phyloP scores from a whole-genome alignment of 2,888 invertebrate species.

The Dynastes maya region DNA sequence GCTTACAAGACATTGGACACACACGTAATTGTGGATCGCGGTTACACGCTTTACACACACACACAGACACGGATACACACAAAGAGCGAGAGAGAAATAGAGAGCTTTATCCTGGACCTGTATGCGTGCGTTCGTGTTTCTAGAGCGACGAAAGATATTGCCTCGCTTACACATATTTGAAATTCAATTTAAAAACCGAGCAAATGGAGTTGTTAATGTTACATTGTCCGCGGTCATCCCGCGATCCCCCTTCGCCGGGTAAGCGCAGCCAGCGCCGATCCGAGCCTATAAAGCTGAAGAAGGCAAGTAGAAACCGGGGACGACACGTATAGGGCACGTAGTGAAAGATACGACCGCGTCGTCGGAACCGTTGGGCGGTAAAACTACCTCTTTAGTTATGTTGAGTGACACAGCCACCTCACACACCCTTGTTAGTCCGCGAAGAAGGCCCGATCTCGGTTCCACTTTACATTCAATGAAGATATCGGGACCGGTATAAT shows the following conservation, averaged over 20 bases:
- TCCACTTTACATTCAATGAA: constrained; percentile 71
- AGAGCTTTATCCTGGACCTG: not conserved
- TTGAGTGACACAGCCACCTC: constrained; percentile 71
- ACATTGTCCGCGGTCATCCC: constrained; percentile 72
- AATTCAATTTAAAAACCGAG: constrained; percentile 57
- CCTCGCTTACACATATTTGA: constrained; percentile 55
- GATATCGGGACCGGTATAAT: constrained; percentile 68
- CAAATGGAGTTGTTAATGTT: constrained; percentile 68
- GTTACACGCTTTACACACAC: not conserved
- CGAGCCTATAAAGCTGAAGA: not conserved
- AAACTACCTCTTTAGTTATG: constrained; percentile 67
- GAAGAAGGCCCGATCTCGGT: constrained; percentile 61
- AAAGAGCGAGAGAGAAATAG: not conserved
- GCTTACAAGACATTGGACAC: not conserved
- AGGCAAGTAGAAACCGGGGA: too few species aligned
- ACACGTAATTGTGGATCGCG: constrained; percentile 10
- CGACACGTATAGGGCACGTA: not conserved
- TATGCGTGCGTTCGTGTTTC: not conserved
- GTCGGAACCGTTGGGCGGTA: constrained; percentile 65
- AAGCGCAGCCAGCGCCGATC: not conserved
- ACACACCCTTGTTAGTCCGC: constrained; percentile 70
- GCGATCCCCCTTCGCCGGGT: constrained; percentile 5
- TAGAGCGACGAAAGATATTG: constrained; percentile 47
- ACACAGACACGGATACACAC: not conserved
- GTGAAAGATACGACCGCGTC: constrained; percentile 66